A percentile compares a stretch with the other conserved stretches of the same genome.
phyloP scores from a whole-genome alignment of 2,113 vertebrate genomes.

The Oostethus manadensis region DNA sequence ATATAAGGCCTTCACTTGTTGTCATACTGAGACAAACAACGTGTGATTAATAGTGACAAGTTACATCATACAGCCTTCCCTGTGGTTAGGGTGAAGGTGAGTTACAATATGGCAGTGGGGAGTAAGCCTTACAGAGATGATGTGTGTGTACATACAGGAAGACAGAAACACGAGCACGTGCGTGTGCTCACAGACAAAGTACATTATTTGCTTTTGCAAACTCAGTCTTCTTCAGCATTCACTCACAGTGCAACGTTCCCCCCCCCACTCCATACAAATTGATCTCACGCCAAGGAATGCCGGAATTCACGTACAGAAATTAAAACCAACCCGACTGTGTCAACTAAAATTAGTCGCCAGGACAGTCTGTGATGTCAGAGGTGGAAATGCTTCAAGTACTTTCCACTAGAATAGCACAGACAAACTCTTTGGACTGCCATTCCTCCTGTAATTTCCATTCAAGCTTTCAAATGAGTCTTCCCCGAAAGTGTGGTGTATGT shows the following conservation, averaged over 20 bases:
- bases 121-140: conserved; percentile 15
- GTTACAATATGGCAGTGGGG: conserved; percentile 14
- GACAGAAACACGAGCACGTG: conserved; percentile 26
- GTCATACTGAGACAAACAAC: conserved; percentile 15
- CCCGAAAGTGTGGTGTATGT: conserved; percentile 6
- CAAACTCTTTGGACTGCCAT: conserved; percentile 87
- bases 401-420: conserved; percentile 30
- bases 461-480: conserved; percentile 15
- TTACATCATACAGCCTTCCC: conserved; percentile 15
- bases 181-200: conserved; percentile 39
- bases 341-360: conserved; percentile 8
- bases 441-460: conserved; percentile 68
- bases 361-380: conserved; percentile 20
- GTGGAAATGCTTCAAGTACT: conserved; percentile 49
- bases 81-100: conserved; percentile 16
- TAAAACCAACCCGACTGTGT: conserved; percentile 12
- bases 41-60: conserved; percentile 17
- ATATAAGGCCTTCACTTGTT: conserved; percentile 9
- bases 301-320: conserved; percentile 32
- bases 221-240: conserved; percentile 6
- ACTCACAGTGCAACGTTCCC: conserved; percentile 33
- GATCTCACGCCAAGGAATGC: conserved; percentile 33
- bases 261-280: conserved; percentile 18
- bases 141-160: neutral
- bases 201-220: conserved; percentile 27